phyloP scores from a whole-genome alignment of 2,888 invertebrate genomes.

The Rhopalosiphum nymphaeae region DNA sequence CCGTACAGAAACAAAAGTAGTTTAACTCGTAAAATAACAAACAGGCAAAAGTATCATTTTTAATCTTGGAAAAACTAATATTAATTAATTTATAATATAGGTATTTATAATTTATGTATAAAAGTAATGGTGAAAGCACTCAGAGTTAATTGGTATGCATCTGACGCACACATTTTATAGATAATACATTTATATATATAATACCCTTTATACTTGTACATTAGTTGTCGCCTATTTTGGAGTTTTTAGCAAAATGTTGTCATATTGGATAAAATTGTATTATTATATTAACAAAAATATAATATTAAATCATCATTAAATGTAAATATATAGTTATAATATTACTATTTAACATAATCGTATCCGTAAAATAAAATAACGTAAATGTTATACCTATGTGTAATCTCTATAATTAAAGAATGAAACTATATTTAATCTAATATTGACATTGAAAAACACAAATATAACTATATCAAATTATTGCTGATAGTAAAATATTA shows the following conservation, averaged over 20 bases:
- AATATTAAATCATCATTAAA: background rate
- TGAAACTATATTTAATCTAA: constrained; percentile 9
- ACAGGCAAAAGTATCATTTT: background rate
- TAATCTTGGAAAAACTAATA: background rate
- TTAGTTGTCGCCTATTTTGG: background rate
- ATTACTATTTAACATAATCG: background rate
- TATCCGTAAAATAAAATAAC: background rate
- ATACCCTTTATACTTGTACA: background rate
- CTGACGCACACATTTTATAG: background rate
- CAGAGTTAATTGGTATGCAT: background rate
- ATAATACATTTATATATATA: background rate
- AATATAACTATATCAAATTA: background rate
- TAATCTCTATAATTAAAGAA: background rate
- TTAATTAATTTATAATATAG: background rate
- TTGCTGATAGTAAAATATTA: background rate
- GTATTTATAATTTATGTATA: no score
- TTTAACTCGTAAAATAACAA: background rate
- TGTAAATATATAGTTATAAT: background rate
- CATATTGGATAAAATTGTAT: background rate
- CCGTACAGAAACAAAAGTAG: background rate
- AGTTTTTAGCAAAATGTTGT: background rate
- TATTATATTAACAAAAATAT: background rate
- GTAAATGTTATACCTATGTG: background rate
- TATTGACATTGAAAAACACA: constrained; percentile 16
- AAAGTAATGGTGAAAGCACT: background rate